Evolutionary conservation across 1,140 invertebrate species (phyloP).

Genomic region (Rhysida immarginata): DNA sequence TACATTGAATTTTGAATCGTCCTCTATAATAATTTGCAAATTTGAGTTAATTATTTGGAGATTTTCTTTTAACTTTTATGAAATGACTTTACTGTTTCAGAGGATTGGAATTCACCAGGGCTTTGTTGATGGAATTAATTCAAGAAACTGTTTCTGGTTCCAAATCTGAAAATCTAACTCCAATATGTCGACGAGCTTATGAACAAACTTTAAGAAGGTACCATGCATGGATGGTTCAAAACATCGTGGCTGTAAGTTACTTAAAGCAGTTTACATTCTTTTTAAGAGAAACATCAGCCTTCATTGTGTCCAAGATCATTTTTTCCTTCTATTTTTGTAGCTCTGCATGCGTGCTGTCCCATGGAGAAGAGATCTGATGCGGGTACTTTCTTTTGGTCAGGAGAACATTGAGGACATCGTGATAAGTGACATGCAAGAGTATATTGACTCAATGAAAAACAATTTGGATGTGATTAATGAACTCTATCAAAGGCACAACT

Average conservation of each 20-base stretch:
- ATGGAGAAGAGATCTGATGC: constrained; percentile 6
- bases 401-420: constrained; percentile 8
- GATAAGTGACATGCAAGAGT: constrained; percentile 7
- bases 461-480: constrained; percentile 6
- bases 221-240: constrained; percentile 48
- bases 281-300: too few relatives aligned
- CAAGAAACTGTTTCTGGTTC: constrained; percentile 32
- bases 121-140: constrained; percentile 40
- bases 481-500: not conserved
- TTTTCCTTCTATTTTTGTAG: not conserved
- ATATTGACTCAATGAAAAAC: not conserved
- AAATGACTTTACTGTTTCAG: constrained; percentile 25
- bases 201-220: constrained; percentile 43
- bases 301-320: too few relatives aligned
- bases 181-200: constrained; percentile 41
- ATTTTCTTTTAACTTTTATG: too few relatives aligned
- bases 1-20: too few relatives aligned
- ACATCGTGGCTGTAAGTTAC: constrained; percentile 44
- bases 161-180: constrained; percentile 36
- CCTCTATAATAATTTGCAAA: too few relatives aligned
- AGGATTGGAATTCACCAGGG: constrained; percentile 41
- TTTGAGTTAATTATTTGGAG: too few relatives aligned
- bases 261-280: too few relatives aligned
- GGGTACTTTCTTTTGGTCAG: not conserved
- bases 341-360: constrained; percentile 2